Evolutionary conservation across 2,888 invertebrate species (phyloP).

Genomic region (Stenodema calcarata): DNA sequence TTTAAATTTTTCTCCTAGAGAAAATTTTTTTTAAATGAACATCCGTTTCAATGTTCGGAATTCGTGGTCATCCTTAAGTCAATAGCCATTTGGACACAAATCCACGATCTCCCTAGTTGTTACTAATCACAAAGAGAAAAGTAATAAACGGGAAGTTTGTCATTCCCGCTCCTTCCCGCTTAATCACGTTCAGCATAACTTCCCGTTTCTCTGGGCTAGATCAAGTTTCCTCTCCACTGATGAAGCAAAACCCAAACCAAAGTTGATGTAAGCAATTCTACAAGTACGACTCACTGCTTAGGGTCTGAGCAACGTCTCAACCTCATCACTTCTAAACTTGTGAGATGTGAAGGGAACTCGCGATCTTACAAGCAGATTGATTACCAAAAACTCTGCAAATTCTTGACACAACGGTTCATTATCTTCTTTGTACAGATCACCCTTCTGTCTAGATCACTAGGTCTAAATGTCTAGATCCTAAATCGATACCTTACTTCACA

Average conservation of each 20-base stretch:
- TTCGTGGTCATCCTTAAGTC: neutral
- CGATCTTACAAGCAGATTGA: too few relatives aligned
- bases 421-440: too few relatives aligned
- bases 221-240: slow-evolving; percentile 2
- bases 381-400: too few relatives aligned
- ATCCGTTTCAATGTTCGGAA: too few relatives aligned
- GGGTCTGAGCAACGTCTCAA: neutral
- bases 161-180: neutral
- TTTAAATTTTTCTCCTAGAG: too few relatives aligned
- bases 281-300: neutral
- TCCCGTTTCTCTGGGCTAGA: slow-evolving; percentile 1
- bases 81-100: neutral
- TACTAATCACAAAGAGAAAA: neutral
- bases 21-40: too few relatives aligned
- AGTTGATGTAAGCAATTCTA: neutral
- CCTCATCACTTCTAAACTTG: neutral
- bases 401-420: too few relatives aligned
- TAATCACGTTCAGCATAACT: slow-evolving; percentile 27
- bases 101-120: neutral
- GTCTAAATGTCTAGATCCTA: too few relatives aligned
- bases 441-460: too few relatives aligned
- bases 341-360: neutral
- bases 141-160: neutral
- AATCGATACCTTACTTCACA: too few relatives aligned
- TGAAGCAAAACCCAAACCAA: slow-evolving; percentile 12